phyloP scores from a whole-genome alignment of 2,888 invertebrate genomes.

The Melieria picta region DNA sequence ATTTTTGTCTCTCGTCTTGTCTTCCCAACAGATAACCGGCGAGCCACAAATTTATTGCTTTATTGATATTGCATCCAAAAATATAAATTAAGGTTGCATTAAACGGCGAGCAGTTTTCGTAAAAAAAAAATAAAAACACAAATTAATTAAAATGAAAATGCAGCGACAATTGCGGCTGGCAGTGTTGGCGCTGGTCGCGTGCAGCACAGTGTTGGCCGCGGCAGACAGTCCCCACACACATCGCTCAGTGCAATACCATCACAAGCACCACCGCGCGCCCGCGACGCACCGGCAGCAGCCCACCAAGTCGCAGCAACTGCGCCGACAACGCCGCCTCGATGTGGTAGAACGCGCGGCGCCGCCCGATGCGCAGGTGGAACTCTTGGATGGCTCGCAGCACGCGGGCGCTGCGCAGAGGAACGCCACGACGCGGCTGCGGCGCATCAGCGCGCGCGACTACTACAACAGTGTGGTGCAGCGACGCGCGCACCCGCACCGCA shows the following conservation, averaged over 20 bases:
- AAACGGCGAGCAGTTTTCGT: not conserved
- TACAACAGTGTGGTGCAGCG: conserved; percentile 50
- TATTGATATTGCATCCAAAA: too few relatives aligned
- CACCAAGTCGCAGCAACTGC: conserved; percentile 40
- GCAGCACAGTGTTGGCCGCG: conserved; percentile 16
- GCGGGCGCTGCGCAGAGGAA: not conserved
- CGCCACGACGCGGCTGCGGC: conserved; percentile 48
- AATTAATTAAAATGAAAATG: conserved; percentile 12
- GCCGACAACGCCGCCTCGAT: conserved; percentile 12
- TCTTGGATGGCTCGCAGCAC: not conserved
- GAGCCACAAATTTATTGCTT: too few relatives aligned
- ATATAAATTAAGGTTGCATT: too few relatives aligned
- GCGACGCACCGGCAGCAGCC: conserved; percentile 39
- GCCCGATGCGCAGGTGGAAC: not conserved
- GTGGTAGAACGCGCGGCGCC: not conserved
- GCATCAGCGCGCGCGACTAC: conserved; percentile 50
- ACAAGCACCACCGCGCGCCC: conserved; percentile 21
- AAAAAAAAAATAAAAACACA: not conserved
- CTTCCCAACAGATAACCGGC: too few relatives aligned
- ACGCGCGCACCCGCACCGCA: conserved; percentile 44
- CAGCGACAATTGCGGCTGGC: not conserved
- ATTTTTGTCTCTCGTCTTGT: too few relatives aligned
- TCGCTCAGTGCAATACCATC: not conserved
- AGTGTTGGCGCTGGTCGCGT: conserved; percentile 5
- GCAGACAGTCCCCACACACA: not conserved